Evolutionary conservation across 2,888 invertebrate species (phyloP).

Genomic region (Cantharis flavilabris): DNA sequence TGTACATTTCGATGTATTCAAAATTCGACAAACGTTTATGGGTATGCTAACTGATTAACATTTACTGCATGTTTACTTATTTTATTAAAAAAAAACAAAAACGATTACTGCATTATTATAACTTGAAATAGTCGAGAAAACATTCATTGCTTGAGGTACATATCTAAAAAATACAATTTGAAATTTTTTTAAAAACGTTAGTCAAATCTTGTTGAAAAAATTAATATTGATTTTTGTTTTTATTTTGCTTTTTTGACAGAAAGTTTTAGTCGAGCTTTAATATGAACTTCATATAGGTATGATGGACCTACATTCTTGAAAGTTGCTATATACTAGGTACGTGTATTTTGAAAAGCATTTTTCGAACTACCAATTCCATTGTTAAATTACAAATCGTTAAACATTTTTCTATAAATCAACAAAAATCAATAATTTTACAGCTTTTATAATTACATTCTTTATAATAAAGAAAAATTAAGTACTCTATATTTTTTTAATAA

Average conservation of each 20-base stretch:
- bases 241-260: not conserved
- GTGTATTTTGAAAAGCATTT: not conserved
- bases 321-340: not conserved
- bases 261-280: not conserved
- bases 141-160: not conserved
- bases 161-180: not conserved
- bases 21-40: not conserved
- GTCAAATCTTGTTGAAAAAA: not conserved
- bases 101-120: not conserved
- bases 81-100: not conserved
- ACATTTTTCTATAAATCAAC: no score
- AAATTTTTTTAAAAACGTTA: not conserved
- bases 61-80: not conserved
- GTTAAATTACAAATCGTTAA: no score
- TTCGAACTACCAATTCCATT: not conserved
- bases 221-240: not conserved
- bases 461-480: not conserved
- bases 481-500: no score
- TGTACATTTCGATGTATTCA: not conserved
- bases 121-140: not conserved
- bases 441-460: not conserved
- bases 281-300: not conserved
- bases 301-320: not conserved
- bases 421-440: not conserved
- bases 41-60: not conserved